Evolutionary conservation across 2,888 invertebrate genomes (phyloP).

Genomic region (Margaritifera margaritifera): DNA sequence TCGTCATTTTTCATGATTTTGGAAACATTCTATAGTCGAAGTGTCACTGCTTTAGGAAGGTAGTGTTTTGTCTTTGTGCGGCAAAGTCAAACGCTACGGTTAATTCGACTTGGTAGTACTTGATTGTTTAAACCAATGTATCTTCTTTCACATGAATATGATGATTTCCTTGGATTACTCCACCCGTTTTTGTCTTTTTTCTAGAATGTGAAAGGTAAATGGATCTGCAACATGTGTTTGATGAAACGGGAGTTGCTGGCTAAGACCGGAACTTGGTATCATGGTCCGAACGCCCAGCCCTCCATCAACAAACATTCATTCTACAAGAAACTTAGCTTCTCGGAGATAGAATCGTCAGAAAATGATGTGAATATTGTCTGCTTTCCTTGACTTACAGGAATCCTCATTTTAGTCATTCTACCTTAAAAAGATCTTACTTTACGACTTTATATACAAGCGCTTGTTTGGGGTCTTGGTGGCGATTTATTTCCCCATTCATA

Average conservation of each 20-base stretch:
- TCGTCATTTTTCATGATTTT: no score
- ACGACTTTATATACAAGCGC: no score
- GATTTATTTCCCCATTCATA: no score
- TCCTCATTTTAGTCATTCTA: no score
- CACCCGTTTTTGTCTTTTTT: conserved; percentile 7
- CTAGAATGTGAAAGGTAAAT: conserved; percentile 54
- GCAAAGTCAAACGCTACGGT: no score
- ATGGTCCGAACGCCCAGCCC: conserved; percentile 44
- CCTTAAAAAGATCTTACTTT: no score
- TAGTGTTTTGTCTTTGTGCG: no score
- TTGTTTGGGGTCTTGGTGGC: no score
- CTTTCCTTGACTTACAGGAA: not conserved
- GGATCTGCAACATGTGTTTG: conserved; percentile 67
- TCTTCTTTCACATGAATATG: not conserved
- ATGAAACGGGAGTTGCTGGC: conserved; percentile 64
- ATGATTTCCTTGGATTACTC: no score
- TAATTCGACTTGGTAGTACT: no score
- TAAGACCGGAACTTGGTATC: conserved; percentile 68
- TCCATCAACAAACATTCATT: conserved; percentile 22
- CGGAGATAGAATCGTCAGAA: conserved; percentile 44
- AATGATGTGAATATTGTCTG: conserved; percentile 35
- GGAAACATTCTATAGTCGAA: no score
- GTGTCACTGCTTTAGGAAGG: no score
- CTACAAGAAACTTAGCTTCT: conserved; percentile 30
- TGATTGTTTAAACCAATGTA: not conserved